A percentile compares a stretch with the other conserved stretches of the same genome.
Conservation (phyloP, 2,888 invertebrate species). For the Yponomeuta cagnagella region DNA sequence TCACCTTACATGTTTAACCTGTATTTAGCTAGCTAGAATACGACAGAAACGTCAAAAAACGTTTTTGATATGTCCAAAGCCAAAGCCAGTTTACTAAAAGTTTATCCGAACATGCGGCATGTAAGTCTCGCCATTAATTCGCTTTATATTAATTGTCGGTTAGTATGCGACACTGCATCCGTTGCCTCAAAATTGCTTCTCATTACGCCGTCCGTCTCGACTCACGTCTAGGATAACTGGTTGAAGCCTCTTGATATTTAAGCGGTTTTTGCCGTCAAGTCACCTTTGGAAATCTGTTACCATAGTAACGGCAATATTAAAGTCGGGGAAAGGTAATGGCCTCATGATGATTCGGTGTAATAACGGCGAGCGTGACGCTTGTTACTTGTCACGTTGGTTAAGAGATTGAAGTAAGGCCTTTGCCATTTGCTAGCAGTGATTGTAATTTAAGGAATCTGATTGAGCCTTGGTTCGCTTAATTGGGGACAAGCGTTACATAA, state of each 20-base stretch:
- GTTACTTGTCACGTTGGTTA: too few relatives aligned
- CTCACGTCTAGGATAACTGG: constrained; percentile 27
- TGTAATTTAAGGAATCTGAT: too few relatives aligned
- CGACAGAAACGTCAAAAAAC: neutral
- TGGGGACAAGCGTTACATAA: too few relatives aligned
- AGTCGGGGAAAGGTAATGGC: too few relatives aligned
- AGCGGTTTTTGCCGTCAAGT: neutral
- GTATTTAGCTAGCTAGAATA: too few relatives aligned
- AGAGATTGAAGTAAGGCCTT: too few relatives aligned
- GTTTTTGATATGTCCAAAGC: neutral
- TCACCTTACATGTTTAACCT: too few relatives aligned
- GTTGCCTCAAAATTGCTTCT: constrained; percentile 50
- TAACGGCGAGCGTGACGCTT: too few relatives aligned
- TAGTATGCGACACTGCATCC: constrained; percentile 53
- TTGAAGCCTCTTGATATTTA: constrained; percentile 24
- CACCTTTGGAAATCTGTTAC: neutral
- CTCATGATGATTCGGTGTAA: too few relatives aligned
- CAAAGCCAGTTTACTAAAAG: neutral
- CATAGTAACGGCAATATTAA: too few relatives aligned
- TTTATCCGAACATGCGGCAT: neutral
- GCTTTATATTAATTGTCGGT: constrained; percentile 56
- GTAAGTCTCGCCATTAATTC: constrained; percentile 36
- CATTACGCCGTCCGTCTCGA: constrained; percentile 43
- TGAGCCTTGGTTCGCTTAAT: too few relatives aligned
- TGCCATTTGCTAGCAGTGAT: too few relatives aligned